Evolutionary conservation across 2,888 invertebrate genomes (phyloP).

Genomic region (Dicyrtoma fusca): DNA sequence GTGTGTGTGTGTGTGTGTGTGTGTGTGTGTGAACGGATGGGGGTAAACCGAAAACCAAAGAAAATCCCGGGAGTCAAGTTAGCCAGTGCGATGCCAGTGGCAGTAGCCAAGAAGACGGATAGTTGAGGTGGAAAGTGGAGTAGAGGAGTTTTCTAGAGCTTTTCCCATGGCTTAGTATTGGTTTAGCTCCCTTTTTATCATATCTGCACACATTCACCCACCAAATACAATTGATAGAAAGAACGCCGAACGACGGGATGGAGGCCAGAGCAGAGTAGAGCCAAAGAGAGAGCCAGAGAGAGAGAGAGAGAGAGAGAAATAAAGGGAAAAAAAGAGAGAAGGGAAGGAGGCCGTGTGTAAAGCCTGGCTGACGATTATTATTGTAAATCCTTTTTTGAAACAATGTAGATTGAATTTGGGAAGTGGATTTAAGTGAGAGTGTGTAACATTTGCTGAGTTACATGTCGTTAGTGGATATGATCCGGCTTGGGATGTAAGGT

Average conservation of each 20-base stretch:
- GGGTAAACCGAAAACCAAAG: not conserved
- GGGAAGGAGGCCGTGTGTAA: not conserved
- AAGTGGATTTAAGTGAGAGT: conserved; percentile 36
- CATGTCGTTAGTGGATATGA: conserved; percentile 33
- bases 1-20: too few relatives aligned
- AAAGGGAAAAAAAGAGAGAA: conserved; percentile 3
- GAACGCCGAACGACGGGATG: too few relatives aligned
- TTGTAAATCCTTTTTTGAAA: conserved; percentile 31
- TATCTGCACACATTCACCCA: not conserved
- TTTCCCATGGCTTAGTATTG: too few relatives aligned
- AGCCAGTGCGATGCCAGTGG: not conserved
- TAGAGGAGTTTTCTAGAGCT: too few relatives aligned
- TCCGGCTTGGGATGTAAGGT: not conserved
- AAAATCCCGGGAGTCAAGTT: not conserved
- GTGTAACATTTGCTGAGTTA: conserved; percentile 29
- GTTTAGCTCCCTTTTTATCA: not conserved
- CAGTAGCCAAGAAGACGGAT: too few relatives aligned
- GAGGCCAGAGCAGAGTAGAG: too few relatives aligned
- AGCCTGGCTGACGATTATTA: conserved; percentile 22
- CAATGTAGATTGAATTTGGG: conserved; percentile 31
- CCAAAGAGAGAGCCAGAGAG: not conserved
- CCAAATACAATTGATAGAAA: not conserved
- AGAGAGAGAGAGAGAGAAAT: not conserved
- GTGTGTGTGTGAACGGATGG: too few relatives aligned
- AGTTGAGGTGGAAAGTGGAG: not conserved